phyloP scores from a whole-genome alignment of 92 coral and sea anemone species.

The Zoanthus sansibaricus region DNA sequence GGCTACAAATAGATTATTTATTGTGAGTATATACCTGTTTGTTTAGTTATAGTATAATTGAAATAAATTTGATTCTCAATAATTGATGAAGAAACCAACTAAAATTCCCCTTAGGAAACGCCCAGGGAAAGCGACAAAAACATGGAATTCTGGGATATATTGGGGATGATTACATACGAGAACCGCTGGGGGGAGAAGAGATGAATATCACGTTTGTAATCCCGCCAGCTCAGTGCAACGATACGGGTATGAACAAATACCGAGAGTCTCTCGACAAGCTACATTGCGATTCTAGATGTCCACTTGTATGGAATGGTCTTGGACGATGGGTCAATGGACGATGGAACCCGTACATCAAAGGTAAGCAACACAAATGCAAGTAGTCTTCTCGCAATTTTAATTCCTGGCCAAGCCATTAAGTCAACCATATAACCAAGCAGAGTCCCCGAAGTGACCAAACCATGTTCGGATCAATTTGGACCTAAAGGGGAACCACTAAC shows the following conservation, averaged over 20 bases:
- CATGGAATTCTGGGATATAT: slow-evolving; percentile 74
- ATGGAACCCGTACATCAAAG: slow-evolving; percentile 68
- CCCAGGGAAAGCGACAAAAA: slow-evolving; percentile 71
- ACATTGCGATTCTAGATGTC: slow-evolving; percentile 53
- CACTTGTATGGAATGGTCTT: slow-evolving; percentile 75
- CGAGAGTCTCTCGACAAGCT: not conserved
- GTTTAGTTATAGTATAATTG: too few species aligned
- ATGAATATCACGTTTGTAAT: slow-evolving; percentile 17
- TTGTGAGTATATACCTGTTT: too few species aligned
- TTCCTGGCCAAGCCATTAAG: too few species aligned
- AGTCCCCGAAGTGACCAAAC: too few species aligned
- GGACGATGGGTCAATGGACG: slow-evolving; percentile 75
- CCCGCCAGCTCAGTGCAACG: not conserved
- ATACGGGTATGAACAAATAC: slow-evolving; percentile 6
- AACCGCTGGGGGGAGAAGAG: slow-evolving; percentile 50
- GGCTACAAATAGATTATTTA: too few species aligned
- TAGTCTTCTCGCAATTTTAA: too few species aligned
- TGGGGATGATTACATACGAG: slow-evolving; percentile 67
- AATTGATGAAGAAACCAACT: not conserved
- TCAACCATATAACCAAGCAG: too few species aligned
- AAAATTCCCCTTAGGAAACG: slow-evolving; percentile 45
- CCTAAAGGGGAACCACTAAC: too few species aligned
- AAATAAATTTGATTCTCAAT: not conserved
- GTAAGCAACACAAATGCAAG: not conserved
- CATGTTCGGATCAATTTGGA: too few species aligned